These are phyloP conservation scores for Aphidius colemani DNA, from an alignment of 2,888 invertebrate species.

Conservation along the genomic window DNA sequence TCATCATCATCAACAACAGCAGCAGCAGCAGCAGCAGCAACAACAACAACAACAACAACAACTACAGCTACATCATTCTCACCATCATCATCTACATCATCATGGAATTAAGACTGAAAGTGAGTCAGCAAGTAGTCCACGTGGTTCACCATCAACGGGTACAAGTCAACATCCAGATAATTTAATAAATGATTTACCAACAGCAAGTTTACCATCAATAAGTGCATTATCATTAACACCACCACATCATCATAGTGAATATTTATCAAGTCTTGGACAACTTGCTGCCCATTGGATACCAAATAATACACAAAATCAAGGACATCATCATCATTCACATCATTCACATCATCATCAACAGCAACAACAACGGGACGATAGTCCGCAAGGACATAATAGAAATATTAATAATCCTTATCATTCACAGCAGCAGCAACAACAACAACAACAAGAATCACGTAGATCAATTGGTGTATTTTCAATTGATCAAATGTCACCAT, in stretches of 20 bases:
- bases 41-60: slow-evolving; percentile 42
- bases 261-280: slow-evolving; percentile 56
- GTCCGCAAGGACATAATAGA: slow-evolving; percentile 45
- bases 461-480: slow-evolving; percentile 49
- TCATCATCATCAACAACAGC: too few species aligned
- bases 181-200: slow-evolving; percentile 56
- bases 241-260: slow-evolving; percentile 68
- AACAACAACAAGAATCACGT: slow-evolving; percentile 36
- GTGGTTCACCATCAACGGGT: slow-evolving; percentile 50
- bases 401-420: slow-evolving; percentile 38
- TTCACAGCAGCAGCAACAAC: slow-evolving; percentile 11
- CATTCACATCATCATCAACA: slow-evolving; percentile 27
- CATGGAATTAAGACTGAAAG: slow-evolving; percentile 55
- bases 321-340: slow-evolving; percentile 40
- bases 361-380: slow-evolving; percentile 43
- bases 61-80: slow-evolving; percentile 54
- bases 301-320: slow-evolving; percentile 46
- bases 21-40: background rate
- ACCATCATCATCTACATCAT: slow-evolving; percentile 65
- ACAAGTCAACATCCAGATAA: slow-evolving; percentile 48
- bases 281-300: slow-evolving; percentile 56
- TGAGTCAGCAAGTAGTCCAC: slow-evolving; percentile 54
- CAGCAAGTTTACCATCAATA: slow-evolving; percentile 54
- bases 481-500: slow-evolving; percentile 47
- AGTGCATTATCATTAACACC: slow-evolving; percentile 80